Evolutionary conservation across 1,140 invertebrate species (phyloP), one percentile per base, ranked within the genome.

Genomic region (Lysiphlebus fabarum): DNA sequence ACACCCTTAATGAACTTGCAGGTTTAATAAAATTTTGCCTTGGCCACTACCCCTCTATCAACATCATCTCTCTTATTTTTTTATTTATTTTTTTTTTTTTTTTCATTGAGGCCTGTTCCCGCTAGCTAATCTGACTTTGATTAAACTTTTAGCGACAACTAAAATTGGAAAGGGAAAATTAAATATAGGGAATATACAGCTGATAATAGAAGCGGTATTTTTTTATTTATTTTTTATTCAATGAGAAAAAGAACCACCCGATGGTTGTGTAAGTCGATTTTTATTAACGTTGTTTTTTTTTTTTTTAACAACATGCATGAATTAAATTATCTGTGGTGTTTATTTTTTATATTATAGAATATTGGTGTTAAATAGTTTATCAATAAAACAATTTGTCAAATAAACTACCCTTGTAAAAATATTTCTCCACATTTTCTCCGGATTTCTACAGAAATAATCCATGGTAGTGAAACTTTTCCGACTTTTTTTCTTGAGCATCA

Each of bases 71-170:
- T n/a, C n/a, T n/a, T n/a, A n/a, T n/a, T n/a, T n/a, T n/a, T n/a
- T n/a, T n/a, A n/a, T n/a, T n/a, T n/a, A n/a, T n/a, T n/a, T n/a
- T n/a, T n/a, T n/a, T n/a, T n/a, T n/a, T n/a, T n/a, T n/a, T n/a
- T n/a, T 37, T 38, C 12, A 48, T 17, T 47, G 40, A 9, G 42
- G 37, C 49, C 40, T 11, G 44, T 37, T 14, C 58, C 56, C 59
- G 51, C 56, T 56, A 57, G 74, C 76, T 78, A 78, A 78, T 78
- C 76, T 78, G 76, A 77, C 76, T 78, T 78, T 78, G 76, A 78
- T 78, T 78, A 78, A 78, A 77, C 72, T 78, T 78, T 78, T 75
- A 77, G 74, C 74, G 73, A 77, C 72, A 73, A 69, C 69, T 69
- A 74, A 76, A 73, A 70, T 73, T 61, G 73, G 69, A 69, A 17